Percentiles rank a stretch among this genome's conserved stretches.
Conservation (phyloP, 30 jellyfish, hydroid and myxozoan genomes). For the Rhopilema esculentum region DNA sequence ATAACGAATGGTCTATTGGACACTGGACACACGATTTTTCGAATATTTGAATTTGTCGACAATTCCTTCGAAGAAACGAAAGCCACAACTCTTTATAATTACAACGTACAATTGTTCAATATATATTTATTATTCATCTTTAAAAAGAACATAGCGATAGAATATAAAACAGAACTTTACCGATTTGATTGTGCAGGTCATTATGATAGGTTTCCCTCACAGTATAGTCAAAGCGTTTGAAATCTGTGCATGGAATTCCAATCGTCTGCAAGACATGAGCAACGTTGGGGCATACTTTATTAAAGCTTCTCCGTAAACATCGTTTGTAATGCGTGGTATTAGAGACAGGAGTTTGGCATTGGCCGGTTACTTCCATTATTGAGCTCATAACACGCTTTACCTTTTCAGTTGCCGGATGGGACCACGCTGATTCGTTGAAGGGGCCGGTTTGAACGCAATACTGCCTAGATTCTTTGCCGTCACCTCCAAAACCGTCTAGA, state of each 20-base stretch:
- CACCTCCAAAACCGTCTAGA: conserved; percentile 64
- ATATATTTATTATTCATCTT: too few species aligned
- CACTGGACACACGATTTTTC: too few species aligned
- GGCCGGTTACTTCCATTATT: background rate
- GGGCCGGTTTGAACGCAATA: conserved; percentile 69
- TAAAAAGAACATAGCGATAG: background rate
- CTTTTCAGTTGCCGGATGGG: conserved; percentile 39
- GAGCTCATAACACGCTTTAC: background rate
- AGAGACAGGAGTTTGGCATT: too few species aligned
- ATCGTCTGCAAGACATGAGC: conserved; percentile 50
- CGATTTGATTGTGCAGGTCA: conserved; percentile 42
- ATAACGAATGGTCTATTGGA: too few species aligned
- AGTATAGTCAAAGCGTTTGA: background rate
- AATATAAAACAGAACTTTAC: background rate
- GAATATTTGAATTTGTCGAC: too few species aligned
- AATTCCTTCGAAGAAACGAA: too few species aligned
- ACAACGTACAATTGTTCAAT: too few species aligned
- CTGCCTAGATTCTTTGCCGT: conserved; percentile 1
- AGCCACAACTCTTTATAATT: too few species aligned
- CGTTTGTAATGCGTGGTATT: background rate
- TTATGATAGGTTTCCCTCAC: conserved; percentile 47
- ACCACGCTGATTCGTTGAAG: conserved; percentile 33
- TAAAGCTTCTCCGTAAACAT: conserved; percentile 60
- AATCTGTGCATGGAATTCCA: conserved; percentile 37
- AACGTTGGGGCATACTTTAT: conserved; percentile 30